A percentile compares a stretch with the other conserved stretches of the same genome.
Evolutionary conservation across 2,113 vertebrate species (phyloP).

Genomic region (Alouatta palliata): DNA sequence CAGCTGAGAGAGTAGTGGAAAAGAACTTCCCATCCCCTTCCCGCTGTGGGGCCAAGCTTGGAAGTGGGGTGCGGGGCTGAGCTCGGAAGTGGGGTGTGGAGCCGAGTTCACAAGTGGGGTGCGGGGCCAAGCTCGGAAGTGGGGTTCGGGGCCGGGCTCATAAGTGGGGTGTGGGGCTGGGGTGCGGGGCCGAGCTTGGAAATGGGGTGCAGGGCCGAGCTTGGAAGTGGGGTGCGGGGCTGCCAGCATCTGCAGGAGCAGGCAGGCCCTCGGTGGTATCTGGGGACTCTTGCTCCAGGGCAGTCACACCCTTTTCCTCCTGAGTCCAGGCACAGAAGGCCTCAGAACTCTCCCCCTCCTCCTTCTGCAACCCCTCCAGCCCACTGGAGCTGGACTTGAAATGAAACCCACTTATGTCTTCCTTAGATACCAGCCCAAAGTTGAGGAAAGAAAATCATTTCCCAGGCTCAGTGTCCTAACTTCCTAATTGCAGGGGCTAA

Average conservation of each 20-base stretch:
- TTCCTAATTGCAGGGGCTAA: background rate
- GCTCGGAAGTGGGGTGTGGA: background rate
- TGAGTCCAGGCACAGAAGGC: background rate
- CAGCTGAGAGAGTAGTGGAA: background rate
- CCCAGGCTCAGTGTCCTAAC: background rate
- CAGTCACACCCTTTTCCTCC: background rate
- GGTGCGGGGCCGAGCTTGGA: background rate
- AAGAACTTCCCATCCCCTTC: background rate
- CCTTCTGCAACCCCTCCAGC: background rate
- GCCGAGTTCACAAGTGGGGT: too few species aligned
- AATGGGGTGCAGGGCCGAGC: background rate
- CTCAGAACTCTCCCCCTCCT: background rate
- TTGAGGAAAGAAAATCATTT: background rate
- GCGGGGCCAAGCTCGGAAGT: background rate
- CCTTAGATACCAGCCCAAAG: background rate
- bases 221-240: background rate
- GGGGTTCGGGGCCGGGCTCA: background rate
- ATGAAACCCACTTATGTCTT: background rate
- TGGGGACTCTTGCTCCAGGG: background rate
- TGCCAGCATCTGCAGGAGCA: background rate
- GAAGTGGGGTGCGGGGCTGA: background rate
- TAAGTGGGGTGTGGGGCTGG: too few species aligned
- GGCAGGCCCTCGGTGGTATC: background rate
- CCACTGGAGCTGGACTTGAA: rapidly evolving
- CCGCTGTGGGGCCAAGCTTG: background rate